These are phyloP conservation scores for Carettochelys insculpta DNA, from an alignment of 2,113 vertebrate genomes.

Conservation along the genomic window DNA sequence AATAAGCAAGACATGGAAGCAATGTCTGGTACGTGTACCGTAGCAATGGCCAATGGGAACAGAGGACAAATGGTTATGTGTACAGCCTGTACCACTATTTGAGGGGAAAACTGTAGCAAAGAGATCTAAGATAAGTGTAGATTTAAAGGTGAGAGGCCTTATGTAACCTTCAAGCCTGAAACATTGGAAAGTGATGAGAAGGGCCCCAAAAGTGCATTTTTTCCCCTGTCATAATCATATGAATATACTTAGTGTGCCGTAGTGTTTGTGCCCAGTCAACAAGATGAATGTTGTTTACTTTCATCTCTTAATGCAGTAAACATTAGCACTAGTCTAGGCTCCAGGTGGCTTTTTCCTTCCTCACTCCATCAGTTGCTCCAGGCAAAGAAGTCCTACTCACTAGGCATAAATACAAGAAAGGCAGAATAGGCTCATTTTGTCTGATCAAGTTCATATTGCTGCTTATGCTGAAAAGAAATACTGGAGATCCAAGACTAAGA, in stretches of 20 bases:
- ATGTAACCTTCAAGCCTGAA: neutral
- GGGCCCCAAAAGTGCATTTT: neutral
- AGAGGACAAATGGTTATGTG: neutral
- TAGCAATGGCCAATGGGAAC: no score
- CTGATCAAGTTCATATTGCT: neutral
- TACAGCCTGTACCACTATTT: neutral
- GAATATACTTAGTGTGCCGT: neutral
- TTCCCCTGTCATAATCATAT: neutral
- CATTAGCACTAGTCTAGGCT: constrained; percentile 44
- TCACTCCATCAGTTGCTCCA: constrained; percentile 3
- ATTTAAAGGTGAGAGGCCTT: neutral
- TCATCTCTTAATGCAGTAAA: constrained; percentile 58
- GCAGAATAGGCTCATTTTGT: neutral
- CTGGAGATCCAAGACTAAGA: neutral
- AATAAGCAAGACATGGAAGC: neutral
- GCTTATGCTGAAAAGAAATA: neutral
- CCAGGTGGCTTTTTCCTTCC: constrained; percentile 59
- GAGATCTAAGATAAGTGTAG: neutral
- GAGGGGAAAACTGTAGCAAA: neutral
- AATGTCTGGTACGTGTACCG: no score
- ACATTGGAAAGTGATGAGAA: neutral
- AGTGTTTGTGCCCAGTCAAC: constrained; percentile 64
- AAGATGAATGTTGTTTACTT: constrained; percentile 71
- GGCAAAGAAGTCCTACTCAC: constrained; percentile 41
- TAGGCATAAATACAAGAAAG: constrained; percentile 52